Percentiles rank a stretch among this genome's conserved stretches.
Conservation (phyloP, 1,140 invertebrate genomes). For the Mylabris phalerata region DNA sequence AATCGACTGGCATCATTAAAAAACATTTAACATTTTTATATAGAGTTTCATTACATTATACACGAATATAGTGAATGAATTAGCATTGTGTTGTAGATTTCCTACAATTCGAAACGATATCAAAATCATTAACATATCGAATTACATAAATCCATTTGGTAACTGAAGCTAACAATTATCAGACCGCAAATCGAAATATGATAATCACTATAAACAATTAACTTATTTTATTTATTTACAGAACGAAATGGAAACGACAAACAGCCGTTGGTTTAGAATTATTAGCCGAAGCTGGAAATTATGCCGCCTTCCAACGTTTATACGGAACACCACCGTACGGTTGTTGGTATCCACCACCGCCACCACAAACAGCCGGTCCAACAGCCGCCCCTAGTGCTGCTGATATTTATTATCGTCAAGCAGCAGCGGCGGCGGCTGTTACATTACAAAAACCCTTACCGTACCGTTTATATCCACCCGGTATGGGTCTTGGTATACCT, state of each 20-base stretch:
- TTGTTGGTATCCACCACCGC: constrained; percentile 57
- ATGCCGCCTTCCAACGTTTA: constrained; percentile 90
- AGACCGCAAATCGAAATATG: neutral
- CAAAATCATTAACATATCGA: constrained; percentile 6
- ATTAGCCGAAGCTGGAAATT: constrained; percentile 92
- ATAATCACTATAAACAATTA: too few relatives aligned
- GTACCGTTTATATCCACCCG: constrained; percentile 65
- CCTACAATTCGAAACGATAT: constrained; percentile 3
- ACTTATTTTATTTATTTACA: constrained; percentile 48
- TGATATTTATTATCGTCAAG: constrained; percentile 74
- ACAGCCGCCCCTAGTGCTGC: constrained; percentile 59
- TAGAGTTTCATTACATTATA: neutral
- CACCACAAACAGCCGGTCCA: constrained; percentile 48
- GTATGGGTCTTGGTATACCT: constrained; percentile 54
- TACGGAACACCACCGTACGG: constrained; percentile 72
- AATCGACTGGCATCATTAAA: constrained; percentile 8
- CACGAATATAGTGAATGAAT: constrained; percentile 13
- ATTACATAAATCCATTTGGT: constrained; percentile 3
- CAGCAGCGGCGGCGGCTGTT: constrained; percentile 62
- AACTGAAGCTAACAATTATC: neutral
- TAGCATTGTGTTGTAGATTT: constrained; percentile 10
- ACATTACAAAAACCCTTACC: constrained; percentile 83
- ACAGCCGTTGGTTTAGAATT: constrained; percentile 95
- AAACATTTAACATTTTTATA: constrained; percentile 17
- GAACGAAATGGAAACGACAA: constrained; percentile 99